Evolutionary conservation across 2,888 invertebrate genomes (phyloP).

Genomic region (Cataglyphis altisquamis): DNA sequence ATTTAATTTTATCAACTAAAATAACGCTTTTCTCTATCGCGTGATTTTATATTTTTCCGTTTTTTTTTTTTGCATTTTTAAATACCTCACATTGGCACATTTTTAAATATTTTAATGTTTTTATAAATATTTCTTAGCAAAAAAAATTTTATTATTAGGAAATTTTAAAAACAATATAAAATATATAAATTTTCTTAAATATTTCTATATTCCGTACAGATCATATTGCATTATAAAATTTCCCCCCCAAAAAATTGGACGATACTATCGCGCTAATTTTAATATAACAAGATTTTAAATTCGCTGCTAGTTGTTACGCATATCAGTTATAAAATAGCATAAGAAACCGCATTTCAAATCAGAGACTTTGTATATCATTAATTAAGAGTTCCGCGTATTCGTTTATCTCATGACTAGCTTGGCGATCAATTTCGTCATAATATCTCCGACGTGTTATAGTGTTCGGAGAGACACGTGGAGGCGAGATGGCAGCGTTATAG

Average conservation of each 20-base stretch:
- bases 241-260: not conserved
- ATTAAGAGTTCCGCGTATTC: not conserved
- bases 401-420: constrained; percentile 7
- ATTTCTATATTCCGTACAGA: not conserved
- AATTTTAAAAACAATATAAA: not conserved
- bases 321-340: not conserved
- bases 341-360: not conserved
- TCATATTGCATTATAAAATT: not conserved
- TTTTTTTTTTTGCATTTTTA: not conserved
- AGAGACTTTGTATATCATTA: not conserved
- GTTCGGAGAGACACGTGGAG: constrained; percentile 37
- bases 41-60: not conserved
- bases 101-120: not conserved
- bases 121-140: not conserved
- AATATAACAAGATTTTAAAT: constrained; percentile 3
- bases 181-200: not conserved
- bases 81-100: constrained; percentile 28
- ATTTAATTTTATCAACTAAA: not conserved
- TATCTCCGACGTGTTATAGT: not conserved
- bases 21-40: not conserved
- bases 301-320: not conserved
- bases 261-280: not conserved
- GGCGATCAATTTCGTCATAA: not conserved
- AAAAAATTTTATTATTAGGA: not conserved
- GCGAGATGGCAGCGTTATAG: constrained; percentile 57